Conservation (phyloP, 2,797 vertebrate species). For the Chelonia mydas region DNA sequence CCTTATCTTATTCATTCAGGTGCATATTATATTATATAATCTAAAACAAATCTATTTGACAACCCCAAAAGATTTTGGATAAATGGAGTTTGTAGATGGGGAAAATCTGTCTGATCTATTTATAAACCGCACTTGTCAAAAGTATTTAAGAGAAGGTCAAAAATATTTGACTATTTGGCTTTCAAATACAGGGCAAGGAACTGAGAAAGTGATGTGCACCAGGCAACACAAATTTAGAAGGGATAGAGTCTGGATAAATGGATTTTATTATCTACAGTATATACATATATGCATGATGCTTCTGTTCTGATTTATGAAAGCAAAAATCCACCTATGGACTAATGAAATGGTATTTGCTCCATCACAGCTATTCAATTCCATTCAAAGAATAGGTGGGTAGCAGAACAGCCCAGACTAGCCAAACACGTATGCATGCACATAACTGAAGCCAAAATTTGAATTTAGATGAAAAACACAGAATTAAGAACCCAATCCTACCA, state of each 20-base stretch:
- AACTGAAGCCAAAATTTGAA: neutral
- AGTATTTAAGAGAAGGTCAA: neutral
- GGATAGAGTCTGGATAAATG: neutral
- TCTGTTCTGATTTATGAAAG: neutral
- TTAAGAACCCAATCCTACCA: neutral
- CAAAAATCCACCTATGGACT: neutral
- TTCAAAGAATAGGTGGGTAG: neutral
- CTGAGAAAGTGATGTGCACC: neutral
- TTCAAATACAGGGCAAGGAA: neutral
- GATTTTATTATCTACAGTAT: neutral
- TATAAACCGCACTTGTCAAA: accelerated
- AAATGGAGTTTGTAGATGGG: neutral
- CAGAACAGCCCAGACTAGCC: neutral
- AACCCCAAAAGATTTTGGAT: neutral
- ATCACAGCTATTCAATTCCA: neutral
- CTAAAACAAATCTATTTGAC: neutral
- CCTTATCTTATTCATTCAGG: neutral
- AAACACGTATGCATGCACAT: neutral
- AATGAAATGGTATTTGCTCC: neutral
- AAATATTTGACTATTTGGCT: neutral
- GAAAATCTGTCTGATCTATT: neutral
- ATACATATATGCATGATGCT: neutral
- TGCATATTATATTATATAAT: neutral
- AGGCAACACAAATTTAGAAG: neutral
- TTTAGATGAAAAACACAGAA: neutral